phyloP scores from a whole-genome alignment of 2,797 vertebrate species.

The Coccyzus lansbergi region DNA sequence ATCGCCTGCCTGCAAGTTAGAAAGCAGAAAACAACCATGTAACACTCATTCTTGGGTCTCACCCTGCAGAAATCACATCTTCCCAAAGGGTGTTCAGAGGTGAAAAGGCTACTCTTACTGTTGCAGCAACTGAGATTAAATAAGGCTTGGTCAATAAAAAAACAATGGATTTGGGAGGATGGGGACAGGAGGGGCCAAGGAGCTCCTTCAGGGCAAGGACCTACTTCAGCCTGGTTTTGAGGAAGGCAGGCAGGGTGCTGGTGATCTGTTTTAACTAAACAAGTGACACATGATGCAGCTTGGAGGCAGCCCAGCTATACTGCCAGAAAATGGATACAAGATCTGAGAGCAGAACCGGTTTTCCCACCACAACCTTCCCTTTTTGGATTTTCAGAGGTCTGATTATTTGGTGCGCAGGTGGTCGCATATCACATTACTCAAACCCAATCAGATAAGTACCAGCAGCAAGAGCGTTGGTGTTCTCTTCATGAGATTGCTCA shows the following conservation, averaged over 20 bases:
- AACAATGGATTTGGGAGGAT: background rate
- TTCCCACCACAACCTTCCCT: background rate
- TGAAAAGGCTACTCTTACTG: background rate
- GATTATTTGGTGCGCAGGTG: background rate
- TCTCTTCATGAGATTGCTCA: background rate
- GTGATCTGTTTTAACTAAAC: background rate
- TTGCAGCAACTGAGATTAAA: background rate
- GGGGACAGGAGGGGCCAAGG: background rate
- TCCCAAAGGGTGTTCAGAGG: background rate
- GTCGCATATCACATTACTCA: background rate
- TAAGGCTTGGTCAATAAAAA: background rate
- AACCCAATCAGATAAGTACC: background rate
- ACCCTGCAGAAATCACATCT: background rate
- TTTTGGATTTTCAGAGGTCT: background rate
- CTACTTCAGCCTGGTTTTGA: background rate
- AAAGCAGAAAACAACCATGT: conserved; percentile 48
- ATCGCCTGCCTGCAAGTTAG: conserved; percentile 85
- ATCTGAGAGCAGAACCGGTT: background rate
- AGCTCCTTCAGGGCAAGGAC: background rate
- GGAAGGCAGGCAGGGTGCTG: background rate
- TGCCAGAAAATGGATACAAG: background rate
- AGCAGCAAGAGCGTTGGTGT: background rate
- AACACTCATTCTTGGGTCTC: background rate
- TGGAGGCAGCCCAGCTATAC: background rate
- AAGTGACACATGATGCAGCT: background rate